phyloP scores from a whole-genome alignment of 2,888 invertebrate species.

The Mythimna vitellina region DNA sequence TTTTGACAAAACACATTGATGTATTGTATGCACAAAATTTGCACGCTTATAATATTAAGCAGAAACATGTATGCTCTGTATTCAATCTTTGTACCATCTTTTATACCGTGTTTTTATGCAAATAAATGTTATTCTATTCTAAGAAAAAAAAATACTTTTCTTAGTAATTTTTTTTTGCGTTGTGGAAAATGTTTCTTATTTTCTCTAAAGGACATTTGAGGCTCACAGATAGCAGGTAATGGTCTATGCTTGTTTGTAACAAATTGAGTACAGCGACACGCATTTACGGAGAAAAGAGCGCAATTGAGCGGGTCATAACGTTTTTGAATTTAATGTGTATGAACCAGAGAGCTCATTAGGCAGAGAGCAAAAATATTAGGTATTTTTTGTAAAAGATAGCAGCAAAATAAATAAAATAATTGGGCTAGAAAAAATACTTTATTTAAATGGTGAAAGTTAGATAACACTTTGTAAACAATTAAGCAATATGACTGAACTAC shows the following conservation, averaged over 20 bases:
- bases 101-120: too few species aligned
- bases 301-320: background rate
- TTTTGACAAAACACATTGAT: too few species aligned
- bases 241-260: background rate
- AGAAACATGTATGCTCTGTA: too few species aligned
- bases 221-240: constrained; percentile 20
- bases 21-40: too few species aligned
- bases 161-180: background rate
- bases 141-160: background rate
- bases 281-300: background rate
- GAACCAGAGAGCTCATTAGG: background rate
- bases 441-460: background rate
- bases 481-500: background rate
- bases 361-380: background rate
- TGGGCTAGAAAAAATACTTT: background rate
- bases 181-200: background rate
- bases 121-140: too few species aligned
- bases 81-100: too few species aligned
- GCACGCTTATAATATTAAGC: too few species aligned
- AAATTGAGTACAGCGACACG: background rate
- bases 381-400: background rate
- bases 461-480: background rate
- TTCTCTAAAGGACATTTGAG: constrained; percentile 9
- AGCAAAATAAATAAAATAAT: background rate
- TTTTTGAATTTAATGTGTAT: constrained; percentile 5